Conservation (phyloP, 2,113 vertebrate species). For the Podiceps cristatus region DNA sequence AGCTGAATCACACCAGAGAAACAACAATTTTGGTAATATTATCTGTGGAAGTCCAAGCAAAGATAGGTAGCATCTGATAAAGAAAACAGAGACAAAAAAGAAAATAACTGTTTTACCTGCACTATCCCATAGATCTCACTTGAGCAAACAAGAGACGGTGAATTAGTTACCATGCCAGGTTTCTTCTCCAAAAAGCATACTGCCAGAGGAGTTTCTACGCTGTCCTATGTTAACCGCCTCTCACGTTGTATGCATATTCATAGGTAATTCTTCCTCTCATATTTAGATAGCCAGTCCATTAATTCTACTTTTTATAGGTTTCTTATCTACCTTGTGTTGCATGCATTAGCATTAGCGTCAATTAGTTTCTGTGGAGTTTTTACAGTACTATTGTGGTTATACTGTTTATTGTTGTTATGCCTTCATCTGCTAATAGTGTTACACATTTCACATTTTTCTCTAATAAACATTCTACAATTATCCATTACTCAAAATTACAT, state of each 20-base stretch:
- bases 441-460: background rate
- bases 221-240: background rate
- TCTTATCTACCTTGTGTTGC: background rate
- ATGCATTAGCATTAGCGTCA: slow-evolving; percentile 14
- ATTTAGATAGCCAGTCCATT: slow-evolving; percentile 7
- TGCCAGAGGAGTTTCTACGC: background rate
- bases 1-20: background rate
- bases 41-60: background rate
- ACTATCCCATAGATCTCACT: background rate
- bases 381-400: background rate
- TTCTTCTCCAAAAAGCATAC: background rate
- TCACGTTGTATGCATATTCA: background rate
- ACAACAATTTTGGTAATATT: background rate
- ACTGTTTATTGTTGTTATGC: slow-evolving; percentile 7
- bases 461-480: slow-evolving; percentile 46
- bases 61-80: background rate
- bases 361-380: slow-evolving; percentile 38
- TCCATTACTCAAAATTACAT: slow-evolving; percentile 37
- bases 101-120: slow-evolving; percentile 17
- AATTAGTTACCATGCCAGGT: background rate
- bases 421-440: slow-evolving; percentile 30
- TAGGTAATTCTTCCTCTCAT: background rate
- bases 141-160: background rate
- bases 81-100: background rate
- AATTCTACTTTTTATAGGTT: slow-evolving; percentile 24